Evolutionary conservation across 2,113 vertebrate species (phyloP), one percentile per base, ranked within the genome.

Genomic region (Cyanoramphus novaezelandiae): DNA sequence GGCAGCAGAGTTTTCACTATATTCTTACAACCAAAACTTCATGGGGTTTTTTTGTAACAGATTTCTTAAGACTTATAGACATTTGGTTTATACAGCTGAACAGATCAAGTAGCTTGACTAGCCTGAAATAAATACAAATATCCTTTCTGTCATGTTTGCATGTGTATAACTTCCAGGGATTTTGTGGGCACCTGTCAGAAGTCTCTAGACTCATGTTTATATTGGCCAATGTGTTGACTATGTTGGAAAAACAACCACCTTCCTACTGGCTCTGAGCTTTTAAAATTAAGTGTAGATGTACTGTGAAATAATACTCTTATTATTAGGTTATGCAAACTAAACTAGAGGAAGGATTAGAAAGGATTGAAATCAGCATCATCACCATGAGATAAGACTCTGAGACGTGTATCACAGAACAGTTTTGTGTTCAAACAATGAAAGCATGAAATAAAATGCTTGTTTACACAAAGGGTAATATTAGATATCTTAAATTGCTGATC

Each of bases 11-110:
- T 60, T 95, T 96, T 95, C 17, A 2, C 35, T 78, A 41, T 43
- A 91, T 86, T 87, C 84, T 87, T 86, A 93, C 31, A 92, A 97
- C 89, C 10, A 53, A 68, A 93, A 83, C n/a, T 91, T 89, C 72
- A 68, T 14, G n/a, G n/a, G n/a, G n/a, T 62, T 39, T 24, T 83
- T 57, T 55, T 37, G 55, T 80, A 93, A 97, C 72, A 77, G 49
- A 64, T 70, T 68, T 46, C n/a, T 74, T 43, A 59, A 44, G 46
- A 87, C 10, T 88, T 80, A 94, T 0, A 84, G 74, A 82, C 50
- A 88, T 8, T 43, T 2, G 6, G 29, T 80, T 84, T 90, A 82
- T 33, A 60, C 7, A 91, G 65, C 8, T 81, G 39, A 90, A 79
- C 23, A 76, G 46, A 90, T 33, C 20, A 83, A 77, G 28, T 7